A percentile compares a stretch with the other conserved stretches of the same genome.
These are phyloP conservation scores for Formicarius rufipectus DNA, from an alignment of 2,113 vertebrate species.

Conservation along the genomic window DNA sequence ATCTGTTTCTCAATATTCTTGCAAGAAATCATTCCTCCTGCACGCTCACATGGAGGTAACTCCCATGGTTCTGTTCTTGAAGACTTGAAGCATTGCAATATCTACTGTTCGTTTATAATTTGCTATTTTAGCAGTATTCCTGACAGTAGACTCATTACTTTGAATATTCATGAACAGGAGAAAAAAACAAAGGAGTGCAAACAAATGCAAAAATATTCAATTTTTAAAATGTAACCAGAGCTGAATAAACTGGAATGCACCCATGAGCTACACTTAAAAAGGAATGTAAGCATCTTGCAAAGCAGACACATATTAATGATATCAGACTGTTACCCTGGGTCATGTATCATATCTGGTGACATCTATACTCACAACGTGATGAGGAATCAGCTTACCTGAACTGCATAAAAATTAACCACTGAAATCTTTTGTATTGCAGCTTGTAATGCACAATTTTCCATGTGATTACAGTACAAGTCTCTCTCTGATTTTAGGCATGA, in stretches of 20 bases:
- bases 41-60: not conserved
- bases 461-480: not conserved
- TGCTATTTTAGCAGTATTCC: not conserved
- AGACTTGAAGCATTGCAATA: not conserved
- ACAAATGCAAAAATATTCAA: constrained; percentile 30
- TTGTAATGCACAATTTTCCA: not conserved
- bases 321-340: not conserved
- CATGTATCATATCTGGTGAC: not conserved
- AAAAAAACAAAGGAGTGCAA: constrained; percentile 11
- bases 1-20: not conserved
- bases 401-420: not conserved
- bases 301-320: not conserved
- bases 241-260: not conserved
- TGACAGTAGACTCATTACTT: not conserved
- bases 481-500: not conserved
- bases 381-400: not conserved
- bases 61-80: not conserved
- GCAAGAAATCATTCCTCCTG: not conserved
- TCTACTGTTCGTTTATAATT: not conserved
- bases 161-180: not conserved
- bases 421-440: not conserved
- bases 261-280: not conserved
- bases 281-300: not conserved
- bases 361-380: not conserved
- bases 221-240: not conserved